These are phyloP conservation scores for Yponomeuta evonymella DNA, from an alignment of 2,888 invertebrate species.

Conservation along the genomic window DNA sequence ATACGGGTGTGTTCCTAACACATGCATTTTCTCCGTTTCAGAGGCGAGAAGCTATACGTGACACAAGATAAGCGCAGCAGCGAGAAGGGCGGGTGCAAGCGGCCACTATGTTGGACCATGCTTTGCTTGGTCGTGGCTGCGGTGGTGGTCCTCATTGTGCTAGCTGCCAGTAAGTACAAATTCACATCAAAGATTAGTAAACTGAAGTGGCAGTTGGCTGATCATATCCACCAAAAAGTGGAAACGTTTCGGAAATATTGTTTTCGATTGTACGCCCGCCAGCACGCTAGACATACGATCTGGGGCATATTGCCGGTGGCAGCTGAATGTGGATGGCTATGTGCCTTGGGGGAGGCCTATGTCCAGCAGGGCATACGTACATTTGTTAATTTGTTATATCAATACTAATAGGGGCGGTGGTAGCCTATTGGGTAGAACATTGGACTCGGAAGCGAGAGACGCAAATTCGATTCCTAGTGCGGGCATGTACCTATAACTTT, in stretches of 20 bases:
- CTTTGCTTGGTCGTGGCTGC: constrained; percentile 79
- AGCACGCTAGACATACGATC: too few relatives aligned
- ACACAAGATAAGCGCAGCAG: constrained; percentile 85
- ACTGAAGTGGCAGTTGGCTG: neutral
- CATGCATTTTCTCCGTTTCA: constrained; percentile 49
- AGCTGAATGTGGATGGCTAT: neutral
- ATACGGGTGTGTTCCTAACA: too few relatives aligned
- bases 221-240: too few relatives aligned
- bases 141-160: constrained; percentile 82
- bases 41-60: constrained; percentile 88
- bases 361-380: too few relatives aligned
- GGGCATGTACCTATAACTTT: too few relatives aligned
- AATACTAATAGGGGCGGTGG: too few relatives aligned
- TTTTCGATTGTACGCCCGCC: too few relatives aligned
- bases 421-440: too few relatives aligned
- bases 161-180: constrained; percentile 82
- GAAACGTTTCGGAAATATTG: too few relatives aligned
- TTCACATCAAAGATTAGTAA: neutral
- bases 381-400: too few relatives aligned
- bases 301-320: neutral
- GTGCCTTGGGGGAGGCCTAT: neutral
- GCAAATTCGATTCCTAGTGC: too few relatives aligned
- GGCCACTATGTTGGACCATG: constrained; percentile 83
- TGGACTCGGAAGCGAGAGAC: too few relatives aligned
- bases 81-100: constrained; percentile 80